Conservation (phyloP, 1,140 invertebrate species). For the Diuraphis noxia region DNA sequence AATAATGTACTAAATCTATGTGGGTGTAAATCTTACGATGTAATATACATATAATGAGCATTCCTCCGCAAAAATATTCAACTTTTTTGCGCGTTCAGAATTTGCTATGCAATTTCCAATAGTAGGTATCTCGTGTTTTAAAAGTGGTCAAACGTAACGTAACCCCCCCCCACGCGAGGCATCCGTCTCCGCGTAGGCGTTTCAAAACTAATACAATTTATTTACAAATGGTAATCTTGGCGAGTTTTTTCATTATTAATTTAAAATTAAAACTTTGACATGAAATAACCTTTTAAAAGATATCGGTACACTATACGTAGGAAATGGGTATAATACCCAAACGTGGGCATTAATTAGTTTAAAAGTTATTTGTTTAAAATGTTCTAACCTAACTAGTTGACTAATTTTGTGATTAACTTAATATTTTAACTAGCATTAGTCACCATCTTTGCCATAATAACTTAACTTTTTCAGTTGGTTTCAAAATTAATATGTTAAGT, state of each 20-base stretch:
- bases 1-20: not conserved
- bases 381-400: not conserved
- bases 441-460: not conserved
- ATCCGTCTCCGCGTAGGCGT: not conserved
- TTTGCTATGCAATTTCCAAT: not conserved
- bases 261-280: not conserved
- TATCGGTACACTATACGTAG: not conserved
- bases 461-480: not conserved
- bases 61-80: not conserved
- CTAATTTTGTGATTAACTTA: not conserved
- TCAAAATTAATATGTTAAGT: not conserved
- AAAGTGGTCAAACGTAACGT: not conserved
- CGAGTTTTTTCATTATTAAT: constrained; percentile 4
- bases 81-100: not conserved
- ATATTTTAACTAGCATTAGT: not conserved
- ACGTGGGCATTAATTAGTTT: not conserved
- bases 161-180: not conserved
- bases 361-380: not conserved
- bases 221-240: not conserved
- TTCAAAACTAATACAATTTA: constrained; percentile 10
- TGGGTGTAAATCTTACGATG: not conserved
- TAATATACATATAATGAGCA: not conserved
- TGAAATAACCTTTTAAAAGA: not conserved
- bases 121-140: not conserved
- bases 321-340: not conserved